phyloP scores from a whole-genome alignment of 23 tunicate species.

The Diplosoma virens region DNA sequence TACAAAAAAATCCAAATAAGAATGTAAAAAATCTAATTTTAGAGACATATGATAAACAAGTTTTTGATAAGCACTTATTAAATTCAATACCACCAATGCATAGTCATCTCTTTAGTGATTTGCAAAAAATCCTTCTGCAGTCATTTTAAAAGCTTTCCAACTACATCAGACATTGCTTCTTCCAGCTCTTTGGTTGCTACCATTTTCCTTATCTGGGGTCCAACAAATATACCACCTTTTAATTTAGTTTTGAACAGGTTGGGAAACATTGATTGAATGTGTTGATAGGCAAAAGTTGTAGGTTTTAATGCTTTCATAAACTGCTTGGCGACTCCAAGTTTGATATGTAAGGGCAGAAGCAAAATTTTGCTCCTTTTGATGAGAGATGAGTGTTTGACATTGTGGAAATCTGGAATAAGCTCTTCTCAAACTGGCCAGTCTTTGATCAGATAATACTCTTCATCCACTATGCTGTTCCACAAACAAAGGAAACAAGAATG shows the following conservation, averaged over 20 bases:
- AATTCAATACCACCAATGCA: constrained; percentile 4
- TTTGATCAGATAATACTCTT: constrained; percentile 4
- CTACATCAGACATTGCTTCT: constrained; percentile 6
- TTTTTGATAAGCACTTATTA: neutral
- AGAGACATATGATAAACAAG: constrained; percentile 14
- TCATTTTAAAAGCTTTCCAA: constrained; percentile 25
- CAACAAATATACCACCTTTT: constrained; percentile 23
- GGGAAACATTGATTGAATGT: constrained; percentile 8
- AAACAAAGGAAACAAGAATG: constrained; percentile 24
- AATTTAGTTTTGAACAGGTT: neutral
- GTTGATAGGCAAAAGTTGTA: neutral
- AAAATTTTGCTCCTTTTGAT: constrained; percentile 11
- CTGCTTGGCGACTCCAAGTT: constrained; percentile 15
- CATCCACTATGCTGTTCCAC: constrained; percentile 20
- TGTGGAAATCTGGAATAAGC: constrained; percentile 16
- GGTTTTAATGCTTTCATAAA: constrained; percentile 13
- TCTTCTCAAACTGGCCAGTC: constrained; percentile 14
- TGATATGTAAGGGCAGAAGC: constrained; percentile 10
- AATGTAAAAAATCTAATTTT: constrained; percentile 15
- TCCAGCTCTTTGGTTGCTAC: constrained; percentile 16
- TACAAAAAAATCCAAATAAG: constrained; percentile 9
- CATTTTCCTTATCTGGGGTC: constrained; percentile 15
- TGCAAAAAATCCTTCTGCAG: constrained; percentile 14
- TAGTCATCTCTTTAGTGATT: constrained; percentile 2
- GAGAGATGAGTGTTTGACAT: neutral